These are phyloP conservation scores for Chloropsis hardwickii DNA, from an alignment of 2,113 vertebrate genomes.

Conservation along the genomic window DNA sequence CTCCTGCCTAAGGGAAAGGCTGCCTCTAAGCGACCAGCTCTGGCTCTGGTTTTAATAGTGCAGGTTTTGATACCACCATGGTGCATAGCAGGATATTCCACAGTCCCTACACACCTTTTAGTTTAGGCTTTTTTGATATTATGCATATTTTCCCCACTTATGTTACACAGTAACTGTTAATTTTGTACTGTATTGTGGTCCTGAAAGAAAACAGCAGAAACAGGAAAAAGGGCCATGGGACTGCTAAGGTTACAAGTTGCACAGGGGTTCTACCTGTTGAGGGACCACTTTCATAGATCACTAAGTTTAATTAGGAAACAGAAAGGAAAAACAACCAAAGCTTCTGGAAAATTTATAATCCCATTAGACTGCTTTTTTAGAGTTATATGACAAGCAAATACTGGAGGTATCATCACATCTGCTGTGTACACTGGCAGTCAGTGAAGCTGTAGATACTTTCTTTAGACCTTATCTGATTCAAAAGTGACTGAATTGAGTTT, in stretches of 20 bases:
- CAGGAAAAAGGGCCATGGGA: neutral
- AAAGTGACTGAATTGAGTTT: neutral
- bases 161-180: neutral
- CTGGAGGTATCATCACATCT: neutral
- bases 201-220: neutral
- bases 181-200: neutral
- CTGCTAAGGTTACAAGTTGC: neutral
- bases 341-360: neutral
- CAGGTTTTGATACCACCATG: neutral
- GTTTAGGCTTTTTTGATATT: neutral
- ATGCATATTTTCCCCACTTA: neutral
- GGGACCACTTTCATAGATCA: neutral
- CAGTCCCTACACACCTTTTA: neutral
- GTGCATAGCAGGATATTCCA: neutral
- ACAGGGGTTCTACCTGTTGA: neutral
- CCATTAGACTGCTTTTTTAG: neutral
- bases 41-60: neutral
- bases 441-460: neutral
- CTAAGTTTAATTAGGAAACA: neutral
- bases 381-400: neutral
- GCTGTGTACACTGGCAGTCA: neutral
- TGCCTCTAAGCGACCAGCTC: accelerated
- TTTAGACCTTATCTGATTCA: neutral
- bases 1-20: neutral
- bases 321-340: neutral